phyloP scores from a whole-genome alignment of 2,888 invertebrate species.

The Sminthurinus aureus region DNA sequence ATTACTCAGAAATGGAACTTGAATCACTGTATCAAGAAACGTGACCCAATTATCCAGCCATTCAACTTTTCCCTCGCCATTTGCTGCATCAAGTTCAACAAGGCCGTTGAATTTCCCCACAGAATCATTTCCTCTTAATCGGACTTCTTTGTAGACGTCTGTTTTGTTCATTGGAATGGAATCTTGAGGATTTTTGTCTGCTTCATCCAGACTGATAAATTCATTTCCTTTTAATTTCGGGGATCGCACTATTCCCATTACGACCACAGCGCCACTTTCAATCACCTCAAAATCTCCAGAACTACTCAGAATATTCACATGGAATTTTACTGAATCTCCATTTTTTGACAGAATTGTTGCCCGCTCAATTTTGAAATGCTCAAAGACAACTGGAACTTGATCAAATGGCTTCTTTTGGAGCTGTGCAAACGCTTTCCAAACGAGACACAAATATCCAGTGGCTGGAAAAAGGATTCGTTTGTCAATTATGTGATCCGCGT shows the following conservation, averaged over 20 bases:
- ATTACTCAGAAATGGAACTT: constrained; percentile 76
- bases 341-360: constrained; percentile 81
- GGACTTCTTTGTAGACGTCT: constrained; percentile 63
- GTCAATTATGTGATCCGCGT: constrained; percentile 84
- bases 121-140: constrained; percentile 63
- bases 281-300: constrained; percentile 69
- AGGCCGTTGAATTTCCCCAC: constrained; percentile 63
- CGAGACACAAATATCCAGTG: too few species aligned
- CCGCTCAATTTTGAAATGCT: constrained; percentile 81
- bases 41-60: too few species aligned
- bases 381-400: constrained; percentile 81
- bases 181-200: constrained; percentile 40
- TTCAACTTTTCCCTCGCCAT: too few species aligned
- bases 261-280: constrained; percentile 62
- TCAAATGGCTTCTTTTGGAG: constrained; percentile 72
- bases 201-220: constrained; percentile 60
- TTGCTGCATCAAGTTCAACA: too few species aligned
- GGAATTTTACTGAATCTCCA: constrained; percentile 72
- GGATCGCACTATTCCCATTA: constrained; percentile 61
- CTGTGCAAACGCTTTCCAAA: constrained; percentile 79
- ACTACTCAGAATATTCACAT: constrained; percentile 81
- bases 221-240: too few species aligned
- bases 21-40: constrained; percentile 89
- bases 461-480: constrained; percentile 92
- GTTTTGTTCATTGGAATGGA: constrained; percentile 40